Base-by-base conservation (phyloP, 2,113 vertebrate species). In the Bubo bubo region DNA sequence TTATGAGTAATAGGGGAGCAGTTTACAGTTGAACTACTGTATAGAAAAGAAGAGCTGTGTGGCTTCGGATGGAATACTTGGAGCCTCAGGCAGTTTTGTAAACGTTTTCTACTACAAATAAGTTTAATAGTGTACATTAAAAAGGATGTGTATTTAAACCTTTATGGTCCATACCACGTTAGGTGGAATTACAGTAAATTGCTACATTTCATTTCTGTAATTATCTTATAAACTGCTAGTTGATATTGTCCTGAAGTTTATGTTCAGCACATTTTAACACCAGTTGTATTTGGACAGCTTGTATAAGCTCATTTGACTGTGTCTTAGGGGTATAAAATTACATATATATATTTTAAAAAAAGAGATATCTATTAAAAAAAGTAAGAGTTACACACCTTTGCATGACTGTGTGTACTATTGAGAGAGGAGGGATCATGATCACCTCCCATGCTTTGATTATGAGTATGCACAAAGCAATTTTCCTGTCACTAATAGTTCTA, bases 141-240 rank as follows among this genome's bases (percentile, higher is more conserved):
- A 94, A 81, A 74, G 56, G 43, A 83, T 82, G 45, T 95, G 70
- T 97, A 93, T 97, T 97, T 97, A 96, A 92, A 96, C 91, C 79
- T 98, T 97, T 90, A 93, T 94, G 86, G 39, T 56, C 77, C 64
- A 18, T 88, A 89, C 80, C 30, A 43, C 16, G 60, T 71, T 93
- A 95, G 87, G 37, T 93, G 68, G 71, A 92, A 93, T 96, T 95
- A 87, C 59, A 91, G 70, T 90, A 97, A 97, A 96, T 94, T 56
- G 74, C 63, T 70, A 15, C 47, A 35, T 75, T 98, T 97, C 59
- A 88, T 97, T 96, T 96, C 73, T 79, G 27, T 91, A 96, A 97
- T 96, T 95, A 76, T 80, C 53, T 96, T 96, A 66, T 30, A 95
- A 94, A 72, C 73, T 90, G 53, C 64, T 86, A 10, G 72, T 88